Percentiles rank a stretch among this genome's conserved stretches.
Conservation (phyloP, 1,140 invertebrate species). For the Halesus radiatus region DNA sequence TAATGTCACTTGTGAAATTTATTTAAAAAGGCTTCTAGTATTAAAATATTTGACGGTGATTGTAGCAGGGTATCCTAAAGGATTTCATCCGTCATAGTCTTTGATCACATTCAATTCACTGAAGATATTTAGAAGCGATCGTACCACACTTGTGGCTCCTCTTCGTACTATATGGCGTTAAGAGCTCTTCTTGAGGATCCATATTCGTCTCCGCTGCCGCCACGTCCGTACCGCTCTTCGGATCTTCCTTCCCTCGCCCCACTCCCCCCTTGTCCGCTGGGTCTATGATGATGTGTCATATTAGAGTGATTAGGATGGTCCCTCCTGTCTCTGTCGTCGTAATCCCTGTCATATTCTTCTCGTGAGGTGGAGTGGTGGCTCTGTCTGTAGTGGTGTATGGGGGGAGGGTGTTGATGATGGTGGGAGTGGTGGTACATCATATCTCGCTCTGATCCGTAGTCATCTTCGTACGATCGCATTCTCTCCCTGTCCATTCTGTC, state of each 20-base stretch:
- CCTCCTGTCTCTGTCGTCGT: constrained; percentile 59
- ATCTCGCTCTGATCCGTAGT: constrained; percentile 65
- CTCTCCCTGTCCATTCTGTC: constrained; percentile 62
- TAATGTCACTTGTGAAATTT: constrained; percentile 39
- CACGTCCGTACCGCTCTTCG: constrained; percentile 60
- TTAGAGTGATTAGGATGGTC: constrained; percentile 55
- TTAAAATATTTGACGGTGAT: constrained; percentile 3
- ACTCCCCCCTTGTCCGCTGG: constrained; percentile 42
- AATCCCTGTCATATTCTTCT: constrained; percentile 54
- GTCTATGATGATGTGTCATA: constrained; percentile 58
- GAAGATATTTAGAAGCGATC: constrained; percentile 40
- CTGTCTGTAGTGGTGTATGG: constrained; percentile 58
- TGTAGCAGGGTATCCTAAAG: neutral
- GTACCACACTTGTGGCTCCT: constrained; percentile 49
- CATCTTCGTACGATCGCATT: constrained; percentile 67
- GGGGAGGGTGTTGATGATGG: constrained; percentile 44
- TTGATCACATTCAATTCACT: neutral
- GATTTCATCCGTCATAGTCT: neutral
- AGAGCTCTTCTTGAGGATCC: constrained; percentile 66
- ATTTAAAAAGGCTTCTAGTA: constrained; percentile 38
- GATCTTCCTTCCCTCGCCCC: constrained; percentile 58
- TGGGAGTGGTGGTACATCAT: constrained; percentile 59
- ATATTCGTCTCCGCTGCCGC: constrained; percentile 55
- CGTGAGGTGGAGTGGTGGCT: constrained; percentile 57
- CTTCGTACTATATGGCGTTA: constrained; percentile 63